A percentile compares a stretch with the other conserved stretches of the same genome.
These are phyloP conservation scores for Rhadina sibilatrix DNA, from an alignment of 2,113 vertebrate genomes.

Conservation along the genomic window DNA sequence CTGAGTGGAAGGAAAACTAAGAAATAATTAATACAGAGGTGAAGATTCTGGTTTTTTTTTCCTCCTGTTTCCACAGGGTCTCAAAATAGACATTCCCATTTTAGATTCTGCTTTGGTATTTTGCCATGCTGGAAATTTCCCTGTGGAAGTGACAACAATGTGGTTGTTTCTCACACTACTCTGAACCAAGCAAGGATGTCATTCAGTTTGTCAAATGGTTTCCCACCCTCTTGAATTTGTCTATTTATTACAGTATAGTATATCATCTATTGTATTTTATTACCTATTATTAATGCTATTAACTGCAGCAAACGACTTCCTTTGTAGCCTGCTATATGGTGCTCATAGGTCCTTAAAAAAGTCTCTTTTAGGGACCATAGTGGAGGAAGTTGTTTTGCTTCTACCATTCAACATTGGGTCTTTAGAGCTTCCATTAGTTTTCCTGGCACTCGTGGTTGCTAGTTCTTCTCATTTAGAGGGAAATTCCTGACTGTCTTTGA, in stretches of 20 bases:
- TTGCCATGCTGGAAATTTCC: background rate
- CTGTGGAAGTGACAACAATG: background rate
- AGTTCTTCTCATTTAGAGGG: background rate
- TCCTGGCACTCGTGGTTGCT: background rate
- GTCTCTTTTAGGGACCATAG: background rate
- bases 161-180: background rate
- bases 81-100: background rate
- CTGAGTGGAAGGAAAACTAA: background rate
- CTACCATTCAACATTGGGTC: background rate
- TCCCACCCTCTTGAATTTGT: background rate
- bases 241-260: background rate
- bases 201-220: background rate
- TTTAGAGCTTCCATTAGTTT: background rate
- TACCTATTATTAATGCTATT: background rate
- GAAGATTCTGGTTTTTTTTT: background rate
- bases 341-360: background rate
- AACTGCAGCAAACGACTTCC: background rate
- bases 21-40: background rate
- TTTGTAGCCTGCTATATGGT: accelerated
- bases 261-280: background rate
- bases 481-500: background rate
- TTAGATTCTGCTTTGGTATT: background rate
- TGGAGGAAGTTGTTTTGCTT: background rate
- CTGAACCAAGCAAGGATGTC: background rate
- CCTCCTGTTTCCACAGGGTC: background rate